Conservation (phyloP, 2,888 invertebrate genomes). For the Sesia apiformis region DNA sequence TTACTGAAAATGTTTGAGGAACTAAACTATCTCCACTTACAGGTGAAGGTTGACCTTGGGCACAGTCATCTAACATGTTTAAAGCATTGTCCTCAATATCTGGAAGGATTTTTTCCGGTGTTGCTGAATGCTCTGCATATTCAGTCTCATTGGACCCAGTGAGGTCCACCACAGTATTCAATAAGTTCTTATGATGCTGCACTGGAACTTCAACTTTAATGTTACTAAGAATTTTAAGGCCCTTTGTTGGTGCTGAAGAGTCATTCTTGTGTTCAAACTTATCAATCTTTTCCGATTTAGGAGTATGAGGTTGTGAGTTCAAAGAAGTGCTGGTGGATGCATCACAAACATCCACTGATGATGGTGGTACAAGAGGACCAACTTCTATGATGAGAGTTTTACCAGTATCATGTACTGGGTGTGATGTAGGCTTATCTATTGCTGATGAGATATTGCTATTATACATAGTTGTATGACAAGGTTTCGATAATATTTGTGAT, state of each 20-base stretch:
- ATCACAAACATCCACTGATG: slow-evolving; percentile 10
- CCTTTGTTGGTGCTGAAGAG: slow-evolving; percentile 38
- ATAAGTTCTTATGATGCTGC: slow-evolving; percentile 59
- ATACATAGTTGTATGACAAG: slow-evolving; percentile 35
- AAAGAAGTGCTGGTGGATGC: slow-evolving; percentile 10
- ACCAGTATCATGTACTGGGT: slow-evolving; percentile 30
- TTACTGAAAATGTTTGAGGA: slow-evolving; percentile 56
- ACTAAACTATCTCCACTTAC: slow-evolving; percentile 31
- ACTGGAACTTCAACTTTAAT: slow-evolving; percentile 71
- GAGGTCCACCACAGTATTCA: slow-evolving; percentile 61
- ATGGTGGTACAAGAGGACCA: slow-evolving; percentile 38
- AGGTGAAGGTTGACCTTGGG: slow-evolving; percentile 29
- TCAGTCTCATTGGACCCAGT: slow-evolving; percentile 50
- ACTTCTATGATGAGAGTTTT: slow-evolving; percentile 64
- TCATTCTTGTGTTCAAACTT: slow-evolving; percentile 33
- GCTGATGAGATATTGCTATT: slow-evolving; percentile 24
- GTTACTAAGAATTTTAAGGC: slow-evolving; percentile 68
- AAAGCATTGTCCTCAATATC: slow-evolving; percentile 59
- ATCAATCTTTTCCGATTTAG: slow-evolving; percentile 19
- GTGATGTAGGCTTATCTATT: slow-evolving; percentile 29
- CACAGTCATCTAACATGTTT: slow-evolving; percentile 26
- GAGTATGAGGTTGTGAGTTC: slow-evolving; percentile 12
- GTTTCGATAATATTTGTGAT: slow-evolving; percentile 42
- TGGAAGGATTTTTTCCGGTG: slow-evolving; percentile 56
- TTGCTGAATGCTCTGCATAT: slow-evolving; percentile 21